Evolutionary conservation across 2,797 vertebrate genomes (phyloP).

Genomic region (Falco biarmicus): DNA sequence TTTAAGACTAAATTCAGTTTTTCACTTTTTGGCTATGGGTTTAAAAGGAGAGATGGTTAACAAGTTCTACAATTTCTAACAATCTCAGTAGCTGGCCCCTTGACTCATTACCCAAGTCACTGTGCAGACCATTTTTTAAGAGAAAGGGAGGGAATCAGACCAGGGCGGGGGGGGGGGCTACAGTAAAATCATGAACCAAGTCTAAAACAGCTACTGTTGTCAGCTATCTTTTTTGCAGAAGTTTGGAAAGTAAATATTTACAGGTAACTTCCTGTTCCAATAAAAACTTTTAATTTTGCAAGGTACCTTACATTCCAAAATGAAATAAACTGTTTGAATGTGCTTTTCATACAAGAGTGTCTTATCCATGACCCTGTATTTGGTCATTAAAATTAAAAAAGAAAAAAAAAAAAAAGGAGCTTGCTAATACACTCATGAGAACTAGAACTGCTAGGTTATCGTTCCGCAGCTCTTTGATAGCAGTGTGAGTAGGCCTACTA

Average conservation of each 20-base stretch:
- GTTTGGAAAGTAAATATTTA: background rate
- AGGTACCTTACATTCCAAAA: background rate
- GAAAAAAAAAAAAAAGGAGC: background rate
- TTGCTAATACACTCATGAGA: background rate
- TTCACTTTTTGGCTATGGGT: background rate
- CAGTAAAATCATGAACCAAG: background rate
- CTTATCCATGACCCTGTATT: background rate
- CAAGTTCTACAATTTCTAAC: background rate
- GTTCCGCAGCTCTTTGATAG: background rate
- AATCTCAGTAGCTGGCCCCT: background rate
- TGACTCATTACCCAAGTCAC: background rate
- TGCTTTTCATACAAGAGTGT: background rate
- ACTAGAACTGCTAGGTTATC: background rate
- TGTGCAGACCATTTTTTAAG: background rate
- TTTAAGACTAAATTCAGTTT: background rate
- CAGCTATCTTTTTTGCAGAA: background rate
- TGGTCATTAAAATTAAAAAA: background rate
- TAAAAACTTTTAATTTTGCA: background rate
- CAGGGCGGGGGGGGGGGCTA: accelerated
- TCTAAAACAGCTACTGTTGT: background rate
- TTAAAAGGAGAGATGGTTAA: background rate
- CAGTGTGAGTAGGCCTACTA: background rate
- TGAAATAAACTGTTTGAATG: accelerated
- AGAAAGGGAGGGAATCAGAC: background rate
- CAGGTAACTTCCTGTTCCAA: background rate